Base-by-base conservation (phyloP, 2,797 vertebrate species). In the Margarornis squamiger region DNA sequence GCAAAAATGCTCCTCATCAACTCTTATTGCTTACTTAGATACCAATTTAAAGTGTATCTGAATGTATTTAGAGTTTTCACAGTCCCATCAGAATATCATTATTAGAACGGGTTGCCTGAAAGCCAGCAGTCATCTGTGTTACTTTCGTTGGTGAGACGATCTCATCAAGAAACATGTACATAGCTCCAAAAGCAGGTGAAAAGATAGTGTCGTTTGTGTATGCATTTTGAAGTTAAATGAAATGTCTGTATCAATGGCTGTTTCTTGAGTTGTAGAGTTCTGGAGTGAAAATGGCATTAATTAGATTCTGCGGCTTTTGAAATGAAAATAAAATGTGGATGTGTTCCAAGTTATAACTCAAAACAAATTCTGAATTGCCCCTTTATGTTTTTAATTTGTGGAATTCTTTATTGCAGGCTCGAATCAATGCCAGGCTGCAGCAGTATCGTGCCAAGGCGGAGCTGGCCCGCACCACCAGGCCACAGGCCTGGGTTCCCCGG, bases 371-470 rank as follows among this genome's bases (percentile, higher is more conserved):
- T 15, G 27, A 52, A 8, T 48, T 3, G 4, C 52, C 78, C 70
- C 68, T 62, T 58, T 92, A 32, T 51, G 68, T 55, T 57, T 92
- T 59, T 77, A 12, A 93, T 48, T 48, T 10, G 12, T 34, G 78
- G 29, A 51, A 72, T 86, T 93, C 13, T 93, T 79, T 34, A 3
- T 57, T 93, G 57, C 97, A 99, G 99, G 98, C 99, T 48, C 98
- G 99, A 4, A 99, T 99, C 97, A 99, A 98, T 34, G 98, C 99
- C 23, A 98, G 99, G 49, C 98, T 99, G 27, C 99, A 99, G 96
- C 99, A 99, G 93, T 99, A 99, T 83, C 98, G 99, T 80, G 98
- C 99, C 30, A 99, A 99, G 96, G 99, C 99, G 3, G 99, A 99
- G 95, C 97, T 99, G 89, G 99, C 99, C 9, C 98, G 99, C 61